These are phyloP conservation scores for Melanerpes aurifrons DNA, from an alignment of 2,113 vertebrate species.

Conservation along the genomic window DNA sequence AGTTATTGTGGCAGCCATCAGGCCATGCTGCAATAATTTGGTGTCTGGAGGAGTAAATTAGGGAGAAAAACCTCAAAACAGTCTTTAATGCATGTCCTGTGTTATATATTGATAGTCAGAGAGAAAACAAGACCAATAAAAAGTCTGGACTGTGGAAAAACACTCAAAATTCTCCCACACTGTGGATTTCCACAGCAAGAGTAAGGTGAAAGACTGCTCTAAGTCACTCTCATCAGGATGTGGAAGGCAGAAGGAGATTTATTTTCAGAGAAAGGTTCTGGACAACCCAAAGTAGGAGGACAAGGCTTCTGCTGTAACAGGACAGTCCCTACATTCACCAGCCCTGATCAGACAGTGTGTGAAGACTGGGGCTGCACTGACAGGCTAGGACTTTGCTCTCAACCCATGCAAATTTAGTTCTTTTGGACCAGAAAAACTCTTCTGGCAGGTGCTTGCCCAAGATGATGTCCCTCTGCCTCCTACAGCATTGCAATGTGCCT, in stretches of 20 bases:
- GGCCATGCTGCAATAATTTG: neutral
- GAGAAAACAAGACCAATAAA: neutral
- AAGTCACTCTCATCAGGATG: neutral
- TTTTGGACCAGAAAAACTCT: neutral
- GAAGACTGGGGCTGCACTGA: neutral
- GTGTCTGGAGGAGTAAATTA: neutral
- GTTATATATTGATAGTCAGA: neutral
- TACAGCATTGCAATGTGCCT: neutral
- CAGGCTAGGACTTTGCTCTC: neutral
- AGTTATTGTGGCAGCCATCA: neutral
- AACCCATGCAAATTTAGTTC: neutral
- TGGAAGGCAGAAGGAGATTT: neutral
- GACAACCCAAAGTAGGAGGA: neutral
- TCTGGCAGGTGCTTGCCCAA: neutral
- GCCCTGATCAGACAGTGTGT: neutral
- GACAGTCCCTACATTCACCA: neutral
- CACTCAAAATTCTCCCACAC: neutral
- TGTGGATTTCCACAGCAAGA: neutral
- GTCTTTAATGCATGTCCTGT: neutral
- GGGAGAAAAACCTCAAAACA: neutral
- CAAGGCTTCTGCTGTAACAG: neutral
- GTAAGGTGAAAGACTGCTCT: neutral
- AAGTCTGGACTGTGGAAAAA: accelerated
- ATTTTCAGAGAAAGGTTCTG: neutral
- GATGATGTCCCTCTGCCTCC: neutral